Base-by-base conservation (phyloP, 2,888 invertebrate species). In the Syrphus vitripennis region DNA sequence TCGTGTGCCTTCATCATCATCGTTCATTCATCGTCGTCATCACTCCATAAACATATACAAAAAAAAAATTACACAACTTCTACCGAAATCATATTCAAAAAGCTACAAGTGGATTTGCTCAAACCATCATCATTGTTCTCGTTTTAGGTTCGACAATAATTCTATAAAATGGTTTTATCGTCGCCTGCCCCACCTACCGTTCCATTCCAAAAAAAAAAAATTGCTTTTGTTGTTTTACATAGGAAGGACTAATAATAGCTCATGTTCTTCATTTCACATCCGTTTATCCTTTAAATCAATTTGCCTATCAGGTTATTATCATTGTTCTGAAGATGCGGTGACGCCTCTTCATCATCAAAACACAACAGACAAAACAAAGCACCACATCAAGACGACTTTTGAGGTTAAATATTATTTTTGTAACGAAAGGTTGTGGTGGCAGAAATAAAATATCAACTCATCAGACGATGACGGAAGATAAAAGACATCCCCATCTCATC, bases 81-180 rank as follows among this genome's bases (percentile, higher is more conserved):
- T 2, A 61, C n/a, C 59, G n/a, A 24, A 12, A 55, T 29, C 4
- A 4, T 55, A 31, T 16, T 29, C 29, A 55, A 10, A 42, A 37
- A 50, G 59, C 59, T n/a, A 37, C 59, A 61, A 61, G 59, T 59
- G 59, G 59, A 59, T 37, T 14, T 14, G 34, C 6, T 21, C 37
- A 37, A n/a, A 61, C 24, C 24, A 24, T n/a, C n/a, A n/a, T n/a
- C n/a, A n/a, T 37, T 24, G 10, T 21, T 59, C 14, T n/a, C 0
- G 9, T 37, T 37, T 24, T 37, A 16, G 29, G 16, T 10, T n/a
- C 31, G 16, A 31, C 29, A 55, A 31, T 1, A 7, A 31, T n/a
- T 55, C 4, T 16, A 16, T 2, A 7, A 29, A 55, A 55, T 31
- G 29, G 16, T 29, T 31, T 55, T 16, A 16, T 9, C 2, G 29